Evolutionary conservation across 2,888 invertebrate species (phyloP).

Genomic region (Sinhomidia bicolor): DNA sequence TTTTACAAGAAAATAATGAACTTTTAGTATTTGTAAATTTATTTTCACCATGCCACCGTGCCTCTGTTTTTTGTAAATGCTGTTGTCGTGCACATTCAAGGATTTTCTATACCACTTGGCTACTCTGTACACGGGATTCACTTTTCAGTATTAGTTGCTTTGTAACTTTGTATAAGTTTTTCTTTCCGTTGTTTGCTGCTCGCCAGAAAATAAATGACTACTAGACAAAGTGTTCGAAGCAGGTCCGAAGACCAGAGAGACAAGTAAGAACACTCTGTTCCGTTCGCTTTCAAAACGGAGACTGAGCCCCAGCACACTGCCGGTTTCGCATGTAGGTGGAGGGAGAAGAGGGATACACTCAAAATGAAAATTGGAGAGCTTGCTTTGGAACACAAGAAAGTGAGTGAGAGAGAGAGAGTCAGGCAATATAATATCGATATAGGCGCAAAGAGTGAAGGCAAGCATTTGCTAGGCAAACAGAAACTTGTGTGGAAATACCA

Average conservation of each 20-base stretch:
- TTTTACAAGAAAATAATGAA: background rate
- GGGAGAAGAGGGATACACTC: background rate
- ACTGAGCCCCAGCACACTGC: constrained; percentile 1
- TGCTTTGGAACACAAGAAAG: background rate
- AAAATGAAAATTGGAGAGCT: background rate
- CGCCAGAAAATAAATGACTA: background rate
- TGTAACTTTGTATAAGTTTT: too few relatives aligned
- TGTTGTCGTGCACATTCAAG: too few relatives aligned
- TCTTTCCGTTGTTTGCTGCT: background rate
- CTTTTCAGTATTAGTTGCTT: too few relatives aligned
- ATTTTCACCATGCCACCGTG: too few relatives aligned
- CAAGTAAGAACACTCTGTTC: constrained; percentile 7
- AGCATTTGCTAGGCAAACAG: too few relatives aligned
- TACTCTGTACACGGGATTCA: background rate
- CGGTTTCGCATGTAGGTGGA: background rate
- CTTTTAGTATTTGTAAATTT: too few relatives aligned
- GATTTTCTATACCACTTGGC: background rate
- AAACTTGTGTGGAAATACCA: too few relatives aligned
- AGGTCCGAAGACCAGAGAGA: background rate
- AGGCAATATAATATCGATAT: background rate
- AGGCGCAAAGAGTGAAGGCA: too few relatives aligned
- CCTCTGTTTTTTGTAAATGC: too few relatives aligned
- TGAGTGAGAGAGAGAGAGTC: background rate
- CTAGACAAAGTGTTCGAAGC: background rate
- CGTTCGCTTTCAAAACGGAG: constrained; percentile 46